Base-by-base conservation (phyloP, 2,888 invertebrate species). In the Gandaritis pyraliata region DNA sequence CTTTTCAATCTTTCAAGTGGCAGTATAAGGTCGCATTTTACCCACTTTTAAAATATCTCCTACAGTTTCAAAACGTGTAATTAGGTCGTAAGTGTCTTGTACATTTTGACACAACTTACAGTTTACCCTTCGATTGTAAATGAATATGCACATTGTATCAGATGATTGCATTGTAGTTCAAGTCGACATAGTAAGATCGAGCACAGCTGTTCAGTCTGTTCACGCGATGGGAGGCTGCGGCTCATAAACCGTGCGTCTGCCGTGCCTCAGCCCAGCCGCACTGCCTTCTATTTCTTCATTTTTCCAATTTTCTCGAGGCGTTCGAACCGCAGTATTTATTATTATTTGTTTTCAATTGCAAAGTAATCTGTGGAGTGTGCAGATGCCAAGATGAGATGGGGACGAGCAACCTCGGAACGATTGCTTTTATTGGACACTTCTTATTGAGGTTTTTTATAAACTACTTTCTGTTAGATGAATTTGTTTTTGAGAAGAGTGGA, bases 331-430 rank as follows among this genome's bases (percentile, higher is more conserved):
- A 77, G 82, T 89, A 88, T 90, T 90, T 90, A 90, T 90, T 89
- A 87, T 89, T 89, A 89, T 90, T 90, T 89, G 89, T 90, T 90
- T 90, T 90, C 90, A 89, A 90, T 90, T 88, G 89, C 88, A 85
- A 87, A 89, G 87, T 87, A 90, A 90, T 89, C 89, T 88, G 82
- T 77, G 83, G 83, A 79, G 83, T 83, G 82, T 82, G 87, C 88
- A 88, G 88, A 86, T 88, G 88, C 81, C 72, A 78, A 86, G 83
- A 83, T 78, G 48, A 39, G 58, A 57, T 54, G 55, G 57, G 48
- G 58, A 52, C 55, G 41, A 50, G 69, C 62, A 57, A 54, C 58
- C 50, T 29, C 47, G 45, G 56, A 30, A 29, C 59, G 59, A 56
- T 59, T 49, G 64, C 64, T 59, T 64, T 60, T 64, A 59, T 57